phyloP scores from a whole-genome alignment of 2,797 vertebrate species.

The Gallinago solitaria region DNA sequence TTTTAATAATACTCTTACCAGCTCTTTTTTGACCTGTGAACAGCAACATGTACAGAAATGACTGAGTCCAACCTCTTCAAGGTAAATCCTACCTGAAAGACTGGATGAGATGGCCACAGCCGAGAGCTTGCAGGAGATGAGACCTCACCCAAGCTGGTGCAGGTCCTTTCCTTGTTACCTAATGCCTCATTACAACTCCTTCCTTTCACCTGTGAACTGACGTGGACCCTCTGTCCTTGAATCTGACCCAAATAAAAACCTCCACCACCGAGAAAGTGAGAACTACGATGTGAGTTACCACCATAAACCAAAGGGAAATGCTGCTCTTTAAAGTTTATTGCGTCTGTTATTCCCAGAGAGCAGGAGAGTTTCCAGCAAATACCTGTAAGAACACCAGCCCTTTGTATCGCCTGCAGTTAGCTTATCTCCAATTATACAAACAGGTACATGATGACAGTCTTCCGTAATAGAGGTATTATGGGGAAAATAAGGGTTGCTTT shows the following conservation, averaged over 20 bases:
- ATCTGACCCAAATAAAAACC: background rate
- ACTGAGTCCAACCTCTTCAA: background rate
- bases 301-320: background rate
- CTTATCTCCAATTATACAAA: constrained; percentile 75
- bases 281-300: background rate
- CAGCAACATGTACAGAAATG: background rate
- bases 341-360: constrained; percentile 11
- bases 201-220: background rate
- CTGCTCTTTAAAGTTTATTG: constrained; percentile 21
- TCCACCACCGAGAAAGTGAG: background rate
- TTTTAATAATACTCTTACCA: background rate
- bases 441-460: constrained; percentile 55
- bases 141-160: background rate
- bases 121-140: background rate
- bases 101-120: background rate
- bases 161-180: background rate
- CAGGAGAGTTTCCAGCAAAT: constrained; percentile 22
- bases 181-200: background rate
- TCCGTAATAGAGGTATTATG: constrained; percentile 51
- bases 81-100: background rate
- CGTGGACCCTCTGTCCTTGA: background rate
- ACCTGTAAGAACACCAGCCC: constrained; percentile 50
- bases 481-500: constrained; percentile 72
- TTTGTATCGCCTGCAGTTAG: constrained; percentile 70
- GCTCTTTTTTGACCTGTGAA: background rate